Evolutionary conservation across 2,888 invertebrate species (phyloP), one percentile per base, ranked within the genome.

Genomic region (Piscicola geometra): DNA sequence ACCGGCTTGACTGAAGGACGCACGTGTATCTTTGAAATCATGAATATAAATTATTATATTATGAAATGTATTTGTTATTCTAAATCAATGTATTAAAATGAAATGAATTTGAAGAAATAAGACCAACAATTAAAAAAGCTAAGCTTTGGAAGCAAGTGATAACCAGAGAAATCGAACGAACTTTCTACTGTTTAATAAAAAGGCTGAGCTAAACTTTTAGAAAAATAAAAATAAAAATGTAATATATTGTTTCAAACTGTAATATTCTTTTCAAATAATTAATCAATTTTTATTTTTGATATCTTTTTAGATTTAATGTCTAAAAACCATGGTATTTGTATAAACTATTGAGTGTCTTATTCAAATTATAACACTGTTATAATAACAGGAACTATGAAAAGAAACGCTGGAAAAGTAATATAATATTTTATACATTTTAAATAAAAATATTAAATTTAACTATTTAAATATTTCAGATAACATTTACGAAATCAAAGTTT

Each of bases 1-100:
- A 67, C 67, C 67, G 67, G 67, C 67, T 33, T 67, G 2, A 67
- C 5, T 67, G 67, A 67, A 67, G 67, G 67, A 67, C 67, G 67
- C 67, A 67, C 67, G 67, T 67, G 67, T 28, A 25, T 56, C 60
- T 47, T 9, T 56, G 25, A 56, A 56, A 56, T 18, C 9, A 56
- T 56, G 60, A 56, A 56, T 5, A 25, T 56, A 56, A 5, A 56
- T 56, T 15, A 56, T 15, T 56, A n/a, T n/a, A n/a, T n/a, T n/a
- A 15, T 47, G 21, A 15, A 47, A 9, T 47, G 50, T 21, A 47
- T 15, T 15, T 47, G 12, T 15, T 47, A 47, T 21, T 15, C 12
- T 47, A 15, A 15, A 47, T 47, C 50, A 15, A 15, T 64, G n/a
- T 15, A 64, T 15, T 25, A 15, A 28, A 15, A 67, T 28, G 30